Evolutionary conservation across 2,797 vertebrate species (phyloP), one percentile per base, ranked within the genome.

Genomic region (Clarias laeviceps): DNA sequence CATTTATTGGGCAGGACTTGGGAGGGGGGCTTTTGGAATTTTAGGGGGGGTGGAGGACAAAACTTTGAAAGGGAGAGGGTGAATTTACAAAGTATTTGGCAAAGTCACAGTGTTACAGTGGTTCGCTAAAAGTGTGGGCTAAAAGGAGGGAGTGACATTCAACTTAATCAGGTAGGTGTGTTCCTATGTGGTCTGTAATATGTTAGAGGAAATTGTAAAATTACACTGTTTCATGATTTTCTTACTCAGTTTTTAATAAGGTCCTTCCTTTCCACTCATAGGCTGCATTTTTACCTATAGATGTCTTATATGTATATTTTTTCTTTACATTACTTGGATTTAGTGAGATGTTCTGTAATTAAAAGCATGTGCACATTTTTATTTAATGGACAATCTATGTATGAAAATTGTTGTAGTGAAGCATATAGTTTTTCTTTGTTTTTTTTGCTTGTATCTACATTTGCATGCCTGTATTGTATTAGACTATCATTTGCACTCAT

Each of bases 101-200:
- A 83, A 86, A 90, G 89, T 37, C 85, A 86, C 85, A 94, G 89
- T 93, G 88, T 90, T 89, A 81, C 87, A 88, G 85, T 87, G 87
- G 90, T 68, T 90, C 84, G 84, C 82, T 80, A 82, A 88, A 77
- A 88, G 85, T 91, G 74, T 89, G 89, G 88, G 91, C 74, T 72
- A 84, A 91, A 79, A 91, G 85, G 92, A 92, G 91, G 90, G 88
- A 88, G 89, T 88, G 88, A 85, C 89, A 86, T 85, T 90, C 74
- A 70, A 82, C 88, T 80, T 87, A 84, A 91, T 87, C 93, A 94
- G 95, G 95, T 96, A 93, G 86, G 93, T 87, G 80, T 82, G 80
- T 86, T 84, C 82, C 80, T 86, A 80, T 88, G 78, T 82, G 69
- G 82, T 78, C 59, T 72, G 62, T 80, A 80, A 61, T 20, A 50